Base-by-base conservation (phyloP, 2,113 vertebrate genomes). In the Mesocricetus auratus region DNA sequence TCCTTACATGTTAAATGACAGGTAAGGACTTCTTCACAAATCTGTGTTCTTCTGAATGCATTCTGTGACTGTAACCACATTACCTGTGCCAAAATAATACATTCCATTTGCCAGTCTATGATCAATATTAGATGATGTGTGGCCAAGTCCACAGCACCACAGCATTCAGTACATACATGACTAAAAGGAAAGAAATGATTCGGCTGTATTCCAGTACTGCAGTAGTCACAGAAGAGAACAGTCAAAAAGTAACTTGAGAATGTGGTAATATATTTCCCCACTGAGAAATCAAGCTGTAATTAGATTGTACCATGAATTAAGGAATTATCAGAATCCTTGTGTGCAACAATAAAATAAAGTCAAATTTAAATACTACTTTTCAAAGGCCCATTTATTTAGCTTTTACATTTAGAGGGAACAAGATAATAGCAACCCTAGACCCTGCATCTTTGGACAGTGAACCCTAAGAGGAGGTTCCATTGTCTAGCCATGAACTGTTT, bases 251-350 rank as follows among this genome's bases (percentile, higher is more conserved):
- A 94, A 94, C 82, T 69, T 12, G 60, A 96, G 94, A 69, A 53
- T 53, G 91, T 45, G 36, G 56, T 42, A 64, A 93, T 87, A 24
- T 60, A 86, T 93, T 95, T 91, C 89, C 62, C 78, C 78, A 77
- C 62, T 74, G 96, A 96, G 89, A 97, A 96, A 95, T 87, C 73
- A 95, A 96, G 79, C 95, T 88, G 58, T 86, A 96, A 97, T 96
- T 96, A 91, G 89, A 96, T 90, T 91, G 74, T 78, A 83, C 36
- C n/a, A 1, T 75, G 86, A 95, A 83, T 96, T 95, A 96, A 91
- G 78, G 91, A 91, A 91, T 96, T 96, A 1, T 0, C 56, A 91
- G 93, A 79, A 79, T 95, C 94, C 73, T 39, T 86, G 22, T 79
- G 11, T 26, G 29, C 50, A 89, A 87, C 53, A 93, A 89, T 89